A percentile compares a stretch with the other conserved stretches of the same genome.
These are phyloP conservation scores for Stictonetta naevosa DNA, from an alignment of 2,113 vertebrate species.

Conservation along the genomic window DNA sequence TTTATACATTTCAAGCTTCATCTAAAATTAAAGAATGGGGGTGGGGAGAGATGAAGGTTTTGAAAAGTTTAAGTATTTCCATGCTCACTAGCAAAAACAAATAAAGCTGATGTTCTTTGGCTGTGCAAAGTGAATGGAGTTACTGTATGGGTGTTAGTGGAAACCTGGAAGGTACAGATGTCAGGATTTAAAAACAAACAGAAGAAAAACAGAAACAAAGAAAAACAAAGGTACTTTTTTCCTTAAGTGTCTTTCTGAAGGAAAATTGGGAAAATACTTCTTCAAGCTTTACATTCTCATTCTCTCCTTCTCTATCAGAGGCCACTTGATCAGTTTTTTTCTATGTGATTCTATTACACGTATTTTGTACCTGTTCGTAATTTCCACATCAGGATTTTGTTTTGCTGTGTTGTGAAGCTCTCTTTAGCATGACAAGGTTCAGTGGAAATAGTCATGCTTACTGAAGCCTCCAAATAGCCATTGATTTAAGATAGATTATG, in stretches of 20 bases:
- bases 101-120: not conserved
- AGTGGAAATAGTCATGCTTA: not conserved
- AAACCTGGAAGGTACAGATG: not conserved
- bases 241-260: not conserved
- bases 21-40: constrained; percentile 19
- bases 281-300: not conserved
- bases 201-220: too few relatives aligned
- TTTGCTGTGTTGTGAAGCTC: not conserved
- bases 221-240: not conserved
- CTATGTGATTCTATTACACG: not conserved
- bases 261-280: not conserved
- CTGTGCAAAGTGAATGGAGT: not conserved
- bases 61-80: not conserved
- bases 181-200: not conserved
- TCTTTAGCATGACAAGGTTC: not conserved
- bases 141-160: not conserved
- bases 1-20: not conserved
- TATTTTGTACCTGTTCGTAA: not conserved
- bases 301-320: not conserved
- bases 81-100: not conserved
- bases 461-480: not conserved
- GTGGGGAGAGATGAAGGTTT: not conserved
- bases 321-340: not conserved
- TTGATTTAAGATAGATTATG: not conserved
- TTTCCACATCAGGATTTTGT: not conserved